Percentiles rank a stretch among this genome's conserved stretches.
Evolutionary conservation across 2,113 vertebrate species (phyloP).

Genomic region (Addax nasomaculatus): DNA sequence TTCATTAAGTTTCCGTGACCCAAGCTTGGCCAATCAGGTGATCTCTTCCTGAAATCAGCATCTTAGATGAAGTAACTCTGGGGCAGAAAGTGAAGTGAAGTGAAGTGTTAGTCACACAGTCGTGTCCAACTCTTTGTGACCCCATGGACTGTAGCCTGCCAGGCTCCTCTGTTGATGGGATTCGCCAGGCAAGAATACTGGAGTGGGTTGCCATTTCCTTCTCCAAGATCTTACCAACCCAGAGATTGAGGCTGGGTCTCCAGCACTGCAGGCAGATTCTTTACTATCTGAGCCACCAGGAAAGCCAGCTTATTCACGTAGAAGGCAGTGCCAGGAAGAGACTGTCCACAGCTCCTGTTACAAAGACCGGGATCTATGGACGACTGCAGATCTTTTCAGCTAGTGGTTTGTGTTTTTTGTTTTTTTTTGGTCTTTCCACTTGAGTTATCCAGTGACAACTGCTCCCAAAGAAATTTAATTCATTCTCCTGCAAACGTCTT

Average conservation of each 20-base stretch:
- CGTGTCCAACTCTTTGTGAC: background rate
- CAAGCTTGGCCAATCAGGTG: background rate
- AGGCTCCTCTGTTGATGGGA: background rate
- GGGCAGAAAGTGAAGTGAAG: background rate
- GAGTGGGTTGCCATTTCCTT: background rate
- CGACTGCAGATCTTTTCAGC: background rate
- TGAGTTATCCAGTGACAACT: background rate
- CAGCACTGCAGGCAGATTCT: background rate
- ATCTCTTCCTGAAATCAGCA: background rate
- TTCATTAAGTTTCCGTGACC: background rate
- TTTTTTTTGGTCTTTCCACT: background rate
- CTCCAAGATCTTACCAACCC: background rate
- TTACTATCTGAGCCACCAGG: background rate
- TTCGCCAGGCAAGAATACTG: background rate
- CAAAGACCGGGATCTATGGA: background rate
- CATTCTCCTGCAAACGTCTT: background rate
- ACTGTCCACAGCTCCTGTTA: background rate
- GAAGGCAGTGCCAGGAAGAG: rapidly evolving
- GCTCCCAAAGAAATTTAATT: constrained; percentile 26
- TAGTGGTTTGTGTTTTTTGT: background rate
- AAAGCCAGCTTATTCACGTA: background rate
- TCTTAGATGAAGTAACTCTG: background rate
- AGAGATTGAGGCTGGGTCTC: background rate
- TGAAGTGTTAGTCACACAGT: background rate
- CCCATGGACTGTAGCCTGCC: background rate